phyloP scores from a whole-genome alignment of 35 echinoderm and acorn worm species.

The Lytechinus variegatus region DNA sequence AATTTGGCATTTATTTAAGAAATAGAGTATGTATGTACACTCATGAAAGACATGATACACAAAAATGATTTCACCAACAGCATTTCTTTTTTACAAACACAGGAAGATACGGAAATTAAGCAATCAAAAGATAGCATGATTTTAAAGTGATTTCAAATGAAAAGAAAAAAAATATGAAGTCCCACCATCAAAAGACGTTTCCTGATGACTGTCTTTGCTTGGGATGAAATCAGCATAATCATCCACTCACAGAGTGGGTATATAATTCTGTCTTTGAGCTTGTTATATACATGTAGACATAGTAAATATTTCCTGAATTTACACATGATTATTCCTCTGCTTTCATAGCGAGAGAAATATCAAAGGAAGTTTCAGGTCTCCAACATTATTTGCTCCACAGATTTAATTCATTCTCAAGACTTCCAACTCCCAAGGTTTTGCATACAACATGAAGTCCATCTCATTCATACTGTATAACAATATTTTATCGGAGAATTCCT shows the following conservation, averaged over 20 bases:
- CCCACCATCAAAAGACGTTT: neutral
- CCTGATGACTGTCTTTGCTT: neutral
- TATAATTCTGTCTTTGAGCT: neutral
- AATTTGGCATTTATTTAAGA: neutral
- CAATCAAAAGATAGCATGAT: neutral
- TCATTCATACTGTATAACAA: neutral
- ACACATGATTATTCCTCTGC: neutral
- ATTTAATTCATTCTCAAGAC: neutral
- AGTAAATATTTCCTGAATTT: neutral
- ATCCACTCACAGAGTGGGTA: neutral
- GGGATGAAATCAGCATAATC: neutral
- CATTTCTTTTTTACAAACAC: neutral
- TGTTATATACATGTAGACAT: neutral
- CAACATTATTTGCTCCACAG: neutral
- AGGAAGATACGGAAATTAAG: neutral
- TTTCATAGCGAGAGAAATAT: neutral
- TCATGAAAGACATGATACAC: slow-evolving; percentile 4
- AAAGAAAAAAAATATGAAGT: neutral
- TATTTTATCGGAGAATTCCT: neutral
- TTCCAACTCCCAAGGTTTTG: too few relatives aligned
- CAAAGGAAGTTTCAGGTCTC: neutral
- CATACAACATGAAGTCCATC: neutral
- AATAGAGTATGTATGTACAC: neutral
- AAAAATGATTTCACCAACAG: neutral
- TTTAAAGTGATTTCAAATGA: neutral